Conservation (phyloP, 1,140 invertebrate species). For the Diorhabda elongata region DNA sequence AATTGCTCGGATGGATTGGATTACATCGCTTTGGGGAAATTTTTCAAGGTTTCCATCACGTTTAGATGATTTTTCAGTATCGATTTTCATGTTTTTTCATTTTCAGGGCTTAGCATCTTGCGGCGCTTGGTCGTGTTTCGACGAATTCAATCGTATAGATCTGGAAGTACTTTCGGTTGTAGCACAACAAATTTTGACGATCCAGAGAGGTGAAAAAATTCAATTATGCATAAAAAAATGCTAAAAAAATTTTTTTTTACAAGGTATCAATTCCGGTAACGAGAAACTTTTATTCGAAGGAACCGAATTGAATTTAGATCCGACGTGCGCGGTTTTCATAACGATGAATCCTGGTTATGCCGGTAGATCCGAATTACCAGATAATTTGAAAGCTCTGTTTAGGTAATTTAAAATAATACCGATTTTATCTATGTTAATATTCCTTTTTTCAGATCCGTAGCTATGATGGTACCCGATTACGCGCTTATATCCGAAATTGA, state of each 20-base stretch:
- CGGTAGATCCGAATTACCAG: conserved; percentile 83
- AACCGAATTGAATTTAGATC: conserved; percentile 79
- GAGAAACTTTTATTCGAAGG: conserved; percentile 83
- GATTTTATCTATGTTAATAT: background rate
- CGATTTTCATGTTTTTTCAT: background rate
- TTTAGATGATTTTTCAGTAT: too few species aligned
- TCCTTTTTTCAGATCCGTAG: conserved; percentile 68
- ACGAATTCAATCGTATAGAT: conserved; percentile 88
- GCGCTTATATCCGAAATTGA: conserved; percentile 92
- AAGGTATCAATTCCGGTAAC: conserved; percentile 67
- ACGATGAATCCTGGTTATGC: conserved; percentile 97
- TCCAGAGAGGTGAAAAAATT: conserved; percentile 54
- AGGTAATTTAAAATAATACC: background rate
- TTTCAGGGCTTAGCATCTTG: conserved; percentile 81
- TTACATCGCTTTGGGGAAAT: conserved; percentile 91
- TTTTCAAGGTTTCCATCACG: conserved; percentile 71
- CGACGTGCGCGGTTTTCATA: conserved; percentile 91
- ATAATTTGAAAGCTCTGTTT: conserved; percentile 95
- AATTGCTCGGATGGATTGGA: conserved; percentile 93
- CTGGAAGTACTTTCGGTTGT: conserved; percentile 88
- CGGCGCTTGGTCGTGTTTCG: conserved; percentile 96
- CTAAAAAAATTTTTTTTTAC: conserved; percentile 36
- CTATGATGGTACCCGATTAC: conserved; percentile 98
- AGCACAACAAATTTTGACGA: conserved; percentile 82
- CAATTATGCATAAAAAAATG: background rate